Conservation (phyloP, 2,888 invertebrate species). For the Ganaspis brasiliensis region DNA sequence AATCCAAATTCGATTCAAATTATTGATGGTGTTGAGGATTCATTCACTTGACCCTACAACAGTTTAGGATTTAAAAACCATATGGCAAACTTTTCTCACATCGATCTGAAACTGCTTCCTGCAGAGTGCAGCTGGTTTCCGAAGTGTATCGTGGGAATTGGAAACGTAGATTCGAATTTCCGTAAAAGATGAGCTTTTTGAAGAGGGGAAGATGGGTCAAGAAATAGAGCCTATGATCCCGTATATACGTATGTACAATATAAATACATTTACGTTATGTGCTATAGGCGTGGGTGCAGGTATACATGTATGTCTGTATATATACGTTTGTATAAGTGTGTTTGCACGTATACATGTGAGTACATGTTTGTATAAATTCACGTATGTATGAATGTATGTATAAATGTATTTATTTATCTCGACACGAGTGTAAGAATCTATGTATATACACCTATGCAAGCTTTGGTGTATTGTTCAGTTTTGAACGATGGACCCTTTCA, state of each 20-base stretch:
- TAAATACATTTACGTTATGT: too few relatives aligned
- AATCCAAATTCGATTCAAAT: too few relatives aligned
- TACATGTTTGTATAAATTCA: background rate
- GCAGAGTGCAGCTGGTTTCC: slow-evolving; percentile 2
- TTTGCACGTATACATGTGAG: too few relatives aligned
- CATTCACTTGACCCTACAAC: too few relatives aligned
- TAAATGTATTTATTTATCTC: background rate
- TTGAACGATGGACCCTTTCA: slow-evolving; percentile 1
- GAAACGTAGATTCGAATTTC: slow-evolving; percentile 15
- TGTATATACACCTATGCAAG: background rate
- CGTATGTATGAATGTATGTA: background rate
- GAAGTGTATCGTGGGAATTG: slow-evolving; percentile 18
- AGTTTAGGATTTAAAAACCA: background rate
- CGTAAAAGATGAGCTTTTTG: background rate
- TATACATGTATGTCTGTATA: too few relatives aligned
- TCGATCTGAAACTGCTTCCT: background rate
- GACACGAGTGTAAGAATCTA: background rate
- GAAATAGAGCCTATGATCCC: background rate
- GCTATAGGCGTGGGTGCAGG: too few relatives aligned
- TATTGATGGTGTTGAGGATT: too few relatives aligned
- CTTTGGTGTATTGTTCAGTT: background rate
- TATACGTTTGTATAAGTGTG: too few relatives aligned
- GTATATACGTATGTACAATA: too few relatives aligned
- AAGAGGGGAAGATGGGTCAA: background rate
- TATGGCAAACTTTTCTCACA: background rate